These are phyloP conservation scores for Takifugu ocellatus DNA, from an alignment of 2,797 vertebrate species.

Conservation along the genomic window DNA sequence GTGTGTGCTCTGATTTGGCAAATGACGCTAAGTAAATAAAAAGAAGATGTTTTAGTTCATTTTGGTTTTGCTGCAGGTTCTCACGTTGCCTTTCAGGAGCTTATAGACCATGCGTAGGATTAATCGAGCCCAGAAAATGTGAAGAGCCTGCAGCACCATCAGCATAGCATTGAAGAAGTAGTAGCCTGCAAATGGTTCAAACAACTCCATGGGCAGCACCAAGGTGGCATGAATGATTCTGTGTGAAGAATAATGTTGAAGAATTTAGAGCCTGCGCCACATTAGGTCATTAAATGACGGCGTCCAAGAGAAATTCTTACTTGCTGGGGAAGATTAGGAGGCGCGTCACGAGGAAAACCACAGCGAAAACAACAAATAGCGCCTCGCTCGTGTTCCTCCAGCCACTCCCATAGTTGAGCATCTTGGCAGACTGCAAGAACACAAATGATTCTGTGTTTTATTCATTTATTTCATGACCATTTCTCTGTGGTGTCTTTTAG, in stretches of 20 bases:
- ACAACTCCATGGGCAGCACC: slow-evolving; percentile 81
- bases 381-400: slow-evolving; percentile 81
- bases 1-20: not conserved
- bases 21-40: not conserved
- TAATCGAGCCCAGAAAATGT: slow-evolving; percentile 89
- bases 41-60: not conserved
- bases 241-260: slow-evolving; percentile 6
- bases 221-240: slow-evolving; percentile 89
- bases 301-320: slow-evolving; percentile 64
- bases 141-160: slow-evolving; percentile 82
- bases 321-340: slow-evolving; percentile 84
- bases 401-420: slow-evolving; percentile 85
- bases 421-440: slow-evolving; percentile 81
- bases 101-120: slow-evolving; percentile 87
- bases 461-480: too few relatives aligned
- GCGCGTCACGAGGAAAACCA: slow-evolving; percentile 83
- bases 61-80: slow-evolving; percentile 10
- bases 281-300: not conserved
- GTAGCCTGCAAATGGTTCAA: slow-evolving; percentile 84
- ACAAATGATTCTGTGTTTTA: not conserved
- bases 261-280: not conserved
- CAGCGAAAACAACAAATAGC: slow-evolving; percentile 82
- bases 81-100: slow-evolving; percentile 84
- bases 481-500: too few relatives aligned
- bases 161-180: slow-evolving; percentile 88